Base-by-base conservation (phyloP, 2,113 vertebrate genomes). In the Xenopus laevis region DNA sequence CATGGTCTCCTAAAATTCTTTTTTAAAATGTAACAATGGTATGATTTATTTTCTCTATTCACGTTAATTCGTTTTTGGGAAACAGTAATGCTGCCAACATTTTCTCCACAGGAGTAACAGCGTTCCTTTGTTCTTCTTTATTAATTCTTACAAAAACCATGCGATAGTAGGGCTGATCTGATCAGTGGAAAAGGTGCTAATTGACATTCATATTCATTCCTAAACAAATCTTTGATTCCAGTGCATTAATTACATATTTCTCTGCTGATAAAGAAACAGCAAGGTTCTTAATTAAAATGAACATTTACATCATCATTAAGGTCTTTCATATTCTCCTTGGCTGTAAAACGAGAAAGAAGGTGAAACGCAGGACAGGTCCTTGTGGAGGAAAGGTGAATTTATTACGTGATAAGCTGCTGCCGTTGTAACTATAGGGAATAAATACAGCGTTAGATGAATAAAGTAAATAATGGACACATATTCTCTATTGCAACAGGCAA, bases 221-320 rank as follows among this genome's bases (percentile, higher is more conserved):
- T 69, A 45, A 59, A 60, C 11, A 69, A 65, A 71, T 71, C 55
- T 77, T 77, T 71, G 21, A 65, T 59, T 65, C 20, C 62, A 47
- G 45, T 71, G 59, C 33, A 69, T 63, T 71, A 77, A 77, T 77
- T 77, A 44, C 17, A 27, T 55, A 71, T 76, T 69, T 69, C 65
- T 69, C 40, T 60, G 50, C n/a, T 23, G 27, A 68, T 68, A 60
- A 61, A 67, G 65, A 75, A 68, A 68, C 69, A 63, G 67, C 46
- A 76, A 69, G 73, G 46, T 27, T 69, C 73, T 76, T 76, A 69
- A 69, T 76, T 76, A 76, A 76, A 76, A 55, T 23, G 66, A 69
- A 61, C 66, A 57, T 67, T 63, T 69, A 63, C 73, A 69, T 69
- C 58, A 63, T 76, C 57, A 69, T 76, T 76, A 76, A 62, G 59